Evolutionary conservation across 2,888 invertebrate species (phyloP).

Genomic region (Gisinianus flammeolus): DNA sequence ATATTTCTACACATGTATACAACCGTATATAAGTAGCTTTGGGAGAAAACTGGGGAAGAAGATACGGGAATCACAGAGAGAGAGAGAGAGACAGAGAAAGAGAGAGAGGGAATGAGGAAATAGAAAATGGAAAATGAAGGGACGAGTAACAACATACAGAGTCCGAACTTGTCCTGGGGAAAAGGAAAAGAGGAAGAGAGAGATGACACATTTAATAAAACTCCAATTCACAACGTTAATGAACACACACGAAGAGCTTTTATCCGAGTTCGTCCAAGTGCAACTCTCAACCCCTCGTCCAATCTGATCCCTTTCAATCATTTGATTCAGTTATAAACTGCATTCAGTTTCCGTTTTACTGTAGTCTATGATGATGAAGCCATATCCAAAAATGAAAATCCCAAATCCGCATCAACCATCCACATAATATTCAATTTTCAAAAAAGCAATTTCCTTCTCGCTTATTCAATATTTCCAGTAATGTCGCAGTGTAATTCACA

Average conservation of each 20-base stretch:
- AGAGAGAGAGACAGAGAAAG: not conserved
- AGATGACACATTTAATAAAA: conserved; percentile 49
- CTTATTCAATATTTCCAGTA: too few relatives aligned
- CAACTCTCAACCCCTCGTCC: not conserved
- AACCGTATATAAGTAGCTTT: not conserved
- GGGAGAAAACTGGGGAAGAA: not conserved
- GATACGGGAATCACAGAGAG: not conserved
- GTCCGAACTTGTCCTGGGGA: not conserved
- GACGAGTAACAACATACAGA: not conserved
- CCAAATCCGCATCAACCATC: not conserved
- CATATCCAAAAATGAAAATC: not conserved
- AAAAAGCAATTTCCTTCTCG: not conserved
- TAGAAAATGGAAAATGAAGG: not conserved
- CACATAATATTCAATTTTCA: not conserved
- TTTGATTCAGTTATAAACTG: not conserved
- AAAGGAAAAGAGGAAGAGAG: conserved; percentile 2
- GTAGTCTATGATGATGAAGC: not conserved
- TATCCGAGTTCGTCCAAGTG: conserved; percentile 29
- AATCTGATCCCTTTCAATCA: conserved; percentile 2
- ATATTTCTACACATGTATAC: too few relatives aligned
- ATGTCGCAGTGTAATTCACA: too few relatives aligned
- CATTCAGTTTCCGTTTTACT: not conserved
- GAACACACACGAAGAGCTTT: conserved; percentile 48
- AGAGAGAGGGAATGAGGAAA: not conserved
- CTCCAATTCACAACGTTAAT: conserved; percentile 48